phyloP scores from a whole-genome alignment of 2,113 vertebrate species.

The Gymnocephalus cernua region DNA sequence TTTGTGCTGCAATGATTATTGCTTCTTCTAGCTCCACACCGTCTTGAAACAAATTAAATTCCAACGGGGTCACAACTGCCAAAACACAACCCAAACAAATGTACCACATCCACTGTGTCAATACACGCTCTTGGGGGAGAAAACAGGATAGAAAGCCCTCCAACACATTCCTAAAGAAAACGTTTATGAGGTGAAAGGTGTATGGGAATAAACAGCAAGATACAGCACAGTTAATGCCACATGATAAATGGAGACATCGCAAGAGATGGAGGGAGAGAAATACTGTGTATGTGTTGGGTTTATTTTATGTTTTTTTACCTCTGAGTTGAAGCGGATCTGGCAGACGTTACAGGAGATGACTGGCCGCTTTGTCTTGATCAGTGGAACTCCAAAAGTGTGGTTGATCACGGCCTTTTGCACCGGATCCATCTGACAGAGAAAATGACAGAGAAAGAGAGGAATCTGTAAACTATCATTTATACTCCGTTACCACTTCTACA shows the following conservation, averaged over 20 bases:
- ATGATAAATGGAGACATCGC: not conserved
- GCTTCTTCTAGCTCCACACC: slow-evolving; percentile 20
- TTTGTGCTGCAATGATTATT: slow-evolving; percentile 37
- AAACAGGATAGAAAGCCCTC: slow-evolving; percentile 35
- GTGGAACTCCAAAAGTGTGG: slow-evolving; percentile 91
- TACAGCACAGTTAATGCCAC: slow-evolving; percentile 5
- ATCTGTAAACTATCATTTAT: slow-evolving; percentile 47
- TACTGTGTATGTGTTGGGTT: not conserved
- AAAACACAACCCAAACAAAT: slow-evolving; percentile 61
- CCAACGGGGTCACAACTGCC: slow-evolving; percentile 49
- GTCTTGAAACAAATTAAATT: slow-evolving; percentile 64
- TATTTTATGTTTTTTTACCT: slow-evolving; percentile 81
- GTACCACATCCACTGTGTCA: slow-evolving; percentile 44
- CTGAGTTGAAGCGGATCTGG: slow-evolving; percentile 96
- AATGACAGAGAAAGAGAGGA: slow-evolving; percentile 31
- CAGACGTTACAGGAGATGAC: slow-evolving; percentile 96
- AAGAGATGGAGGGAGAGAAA: not conserved
- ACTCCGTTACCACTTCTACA: not conserved
- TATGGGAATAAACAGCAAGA: not conserved
- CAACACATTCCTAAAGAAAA: slow-evolving; percentile 23
- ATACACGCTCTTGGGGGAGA: not conserved
- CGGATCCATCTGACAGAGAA: slow-evolving; percentile 91
- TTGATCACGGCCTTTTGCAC: slow-evolving; percentile 94
- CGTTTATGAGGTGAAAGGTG: not conserved
- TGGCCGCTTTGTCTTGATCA: slow-evolving; percentile 91